Evolutionary conservation across 2,888 invertebrate species (phyloP).

Genomic region (Caenorhabditis zanzibari): DNA sequence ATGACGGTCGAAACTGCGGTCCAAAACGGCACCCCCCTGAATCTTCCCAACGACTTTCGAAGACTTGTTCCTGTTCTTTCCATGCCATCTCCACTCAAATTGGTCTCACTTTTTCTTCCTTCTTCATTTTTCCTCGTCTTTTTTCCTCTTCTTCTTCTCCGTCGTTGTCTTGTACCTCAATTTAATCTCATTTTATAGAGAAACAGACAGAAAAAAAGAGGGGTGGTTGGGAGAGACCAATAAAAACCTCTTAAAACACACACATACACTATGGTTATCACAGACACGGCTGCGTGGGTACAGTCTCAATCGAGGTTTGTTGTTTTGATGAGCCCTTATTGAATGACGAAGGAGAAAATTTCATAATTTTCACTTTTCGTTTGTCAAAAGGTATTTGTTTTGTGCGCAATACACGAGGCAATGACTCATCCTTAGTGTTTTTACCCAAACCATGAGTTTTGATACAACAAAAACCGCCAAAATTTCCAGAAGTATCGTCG

Average conservation of each 20-base stretch:
- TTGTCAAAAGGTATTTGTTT: constrained; percentile 37
- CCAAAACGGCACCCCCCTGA: no score
- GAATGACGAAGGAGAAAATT: constrained; percentile 16
- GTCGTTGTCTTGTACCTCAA: constrained; percentile 28
- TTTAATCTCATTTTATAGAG: constrained; percentile 58
- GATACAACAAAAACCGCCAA: neutral
- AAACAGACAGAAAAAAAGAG: neutral
- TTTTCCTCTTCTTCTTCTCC: constrained; percentile 19
- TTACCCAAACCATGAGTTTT: neutral
- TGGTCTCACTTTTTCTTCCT: constrained; percentile 32
- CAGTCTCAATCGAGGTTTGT: constrained; percentile 67
- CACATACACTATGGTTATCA: constrained; percentile 64
- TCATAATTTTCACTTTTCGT: constrained; percentile 30
- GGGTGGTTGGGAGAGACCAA: constrained; percentile 7
- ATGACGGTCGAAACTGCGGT: no score
- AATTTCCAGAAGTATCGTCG: constrained; percentile 65
- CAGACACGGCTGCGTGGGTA: constrained; percentile 72
- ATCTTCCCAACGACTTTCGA: no score
- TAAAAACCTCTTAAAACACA: constrained; percentile 40
- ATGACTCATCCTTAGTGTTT: constrained; percentile 14
- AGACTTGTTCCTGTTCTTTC: neutral
- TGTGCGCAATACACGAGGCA: constrained; percentile 1
- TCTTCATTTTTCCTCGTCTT: constrained; percentile 10
- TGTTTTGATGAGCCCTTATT: constrained; percentile 2
- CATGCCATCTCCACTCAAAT: constrained; percentile 8